A percentile compares a stretch with the other conserved stretches of the same genome.
These are phyloP conservation scores for Pampusana beccarii DNA, from an alignment of 2,113 vertebrate species.

Conservation along the genomic window DNA sequence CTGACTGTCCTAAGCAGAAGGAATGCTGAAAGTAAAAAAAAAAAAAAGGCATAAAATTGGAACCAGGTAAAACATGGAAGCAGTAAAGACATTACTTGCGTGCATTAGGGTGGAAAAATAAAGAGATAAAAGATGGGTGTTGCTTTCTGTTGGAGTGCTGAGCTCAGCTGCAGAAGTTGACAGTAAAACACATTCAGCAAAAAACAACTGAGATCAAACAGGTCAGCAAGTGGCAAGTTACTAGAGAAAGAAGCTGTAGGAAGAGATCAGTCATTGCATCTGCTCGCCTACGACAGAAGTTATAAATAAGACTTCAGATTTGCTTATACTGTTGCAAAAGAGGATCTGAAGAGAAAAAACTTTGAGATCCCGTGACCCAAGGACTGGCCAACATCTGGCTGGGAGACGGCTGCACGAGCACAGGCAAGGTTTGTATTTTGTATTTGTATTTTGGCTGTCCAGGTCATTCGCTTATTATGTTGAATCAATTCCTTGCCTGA, in stretches of 20 bases:
- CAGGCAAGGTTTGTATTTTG: background rate
- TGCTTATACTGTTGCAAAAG: background rate
- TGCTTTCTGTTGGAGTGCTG: background rate
- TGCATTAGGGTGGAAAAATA: background rate
- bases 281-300: background rate
- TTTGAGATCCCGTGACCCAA: background rate
- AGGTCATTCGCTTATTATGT: background rate
- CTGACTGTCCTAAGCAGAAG: background rate
- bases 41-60: background rate
- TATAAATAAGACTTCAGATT: background rate
- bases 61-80: background rate
- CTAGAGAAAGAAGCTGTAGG: background rate
- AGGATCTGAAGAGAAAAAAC: background rate
- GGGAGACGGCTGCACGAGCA: background rate
- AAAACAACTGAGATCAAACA: background rate
- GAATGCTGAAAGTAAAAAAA: background rate
- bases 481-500: background rate
- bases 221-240: background rate
- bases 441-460: background rate
- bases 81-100: background rate
- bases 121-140: background rate
- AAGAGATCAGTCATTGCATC: background rate
- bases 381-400: background rate
- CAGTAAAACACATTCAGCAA: background rate
- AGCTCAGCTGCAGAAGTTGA: conserved; percentile 14